A percentile compares a stretch with the other conserved stretches of the same genome.
Evolutionary conservation across 2,888 invertebrate genomes (phyloP).

Genomic region (Ceramica pisi): DNA sequence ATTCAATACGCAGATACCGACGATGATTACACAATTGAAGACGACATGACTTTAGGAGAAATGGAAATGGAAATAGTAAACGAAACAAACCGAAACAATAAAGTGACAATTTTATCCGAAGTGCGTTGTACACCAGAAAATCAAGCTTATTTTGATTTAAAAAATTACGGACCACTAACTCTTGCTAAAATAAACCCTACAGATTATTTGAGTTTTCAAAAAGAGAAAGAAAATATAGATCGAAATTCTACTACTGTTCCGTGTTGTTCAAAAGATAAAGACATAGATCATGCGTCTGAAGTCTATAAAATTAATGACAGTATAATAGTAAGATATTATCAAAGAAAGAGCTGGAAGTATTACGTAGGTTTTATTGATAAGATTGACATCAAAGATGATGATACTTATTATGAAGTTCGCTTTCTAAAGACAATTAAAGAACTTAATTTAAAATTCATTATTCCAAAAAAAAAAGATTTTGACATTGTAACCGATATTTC

Average conservation of each 20-base stretch:
- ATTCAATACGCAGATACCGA: not conserved
- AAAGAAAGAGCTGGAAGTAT: not conserved
- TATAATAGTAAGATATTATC: constrained; percentile 6
- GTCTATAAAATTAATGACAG: constrained; percentile 8
- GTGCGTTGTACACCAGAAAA: not conserved
- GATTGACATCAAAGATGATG: constrained; percentile 11
- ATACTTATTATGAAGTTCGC: constrained; percentile 5
- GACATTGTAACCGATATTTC: constrained; percentile 1
- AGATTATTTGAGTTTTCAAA: constrained; percentile 1
- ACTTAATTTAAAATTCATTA: not conserved
- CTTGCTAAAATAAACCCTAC: not conserved
- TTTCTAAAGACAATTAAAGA: constrained; percentile 12
- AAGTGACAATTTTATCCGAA: constrained; percentile 5
- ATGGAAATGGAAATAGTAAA: constrained; percentile 3
- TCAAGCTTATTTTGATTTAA: too few relatives aligned
- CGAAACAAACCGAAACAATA: constrained; percentile 7
- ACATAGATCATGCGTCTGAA: not conserved
- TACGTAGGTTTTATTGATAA: constrained; percentile 10
- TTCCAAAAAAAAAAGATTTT: constrained; percentile 3
- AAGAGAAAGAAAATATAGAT: constrained; percentile 2
- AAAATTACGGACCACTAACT: constrained; percentile 10
- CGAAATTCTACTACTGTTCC: not conserved
- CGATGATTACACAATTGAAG: constrained; percentile 3
- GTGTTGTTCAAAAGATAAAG: constrained; percentile 6
- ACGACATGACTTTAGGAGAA: not conserved